Conservation (phyloP, 2,888 invertebrate genomes). For the Penaeus monodon region DNA sequence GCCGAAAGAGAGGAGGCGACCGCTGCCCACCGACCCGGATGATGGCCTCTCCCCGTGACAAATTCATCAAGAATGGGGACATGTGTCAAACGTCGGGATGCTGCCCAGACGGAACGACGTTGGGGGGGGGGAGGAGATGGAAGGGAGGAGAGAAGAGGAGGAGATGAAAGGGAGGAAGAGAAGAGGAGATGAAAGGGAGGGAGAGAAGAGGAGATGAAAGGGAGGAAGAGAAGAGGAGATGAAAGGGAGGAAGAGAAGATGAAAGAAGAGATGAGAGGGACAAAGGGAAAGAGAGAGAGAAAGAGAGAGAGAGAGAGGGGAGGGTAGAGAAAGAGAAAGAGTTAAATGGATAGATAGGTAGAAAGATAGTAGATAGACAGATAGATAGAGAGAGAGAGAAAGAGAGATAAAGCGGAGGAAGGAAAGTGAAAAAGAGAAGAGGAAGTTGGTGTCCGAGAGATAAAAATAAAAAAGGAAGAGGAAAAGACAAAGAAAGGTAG, state of each 20-base stretch:
- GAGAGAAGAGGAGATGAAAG: not conserved
- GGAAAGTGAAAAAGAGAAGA: not conserved
- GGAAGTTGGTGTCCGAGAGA: not conserved
- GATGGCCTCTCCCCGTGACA: constrained; percentile 38
- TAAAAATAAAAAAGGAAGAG: not conserved
- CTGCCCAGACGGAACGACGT: constrained; percentile 14
- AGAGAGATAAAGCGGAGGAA: not conserved
- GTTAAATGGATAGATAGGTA: not conserved
- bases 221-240: not conserved
- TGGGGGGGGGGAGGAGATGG: not conserved
- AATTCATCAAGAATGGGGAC: constrained; percentile 44
- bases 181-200: too few relatives aligned
- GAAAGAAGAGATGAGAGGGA: not conserved
- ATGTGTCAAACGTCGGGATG: constrained; percentile 39
- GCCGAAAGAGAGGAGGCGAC: not conserved
- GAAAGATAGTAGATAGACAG: too few relatives aligned
- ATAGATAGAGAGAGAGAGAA: not conserved
- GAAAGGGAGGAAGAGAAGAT: not conserved
- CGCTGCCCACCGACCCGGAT: constrained; percentile 28
- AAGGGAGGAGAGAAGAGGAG: too few relatives aligned
- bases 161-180: accelerated
- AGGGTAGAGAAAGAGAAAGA: not conserved
- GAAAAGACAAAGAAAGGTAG: not conserved
- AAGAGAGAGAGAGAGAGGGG: too few relatives aligned
- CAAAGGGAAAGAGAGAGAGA: not conserved